phyloP scores from a whole-genome alignment of 2,888 invertebrate genomes.

The Perdita meconis region DNA sequence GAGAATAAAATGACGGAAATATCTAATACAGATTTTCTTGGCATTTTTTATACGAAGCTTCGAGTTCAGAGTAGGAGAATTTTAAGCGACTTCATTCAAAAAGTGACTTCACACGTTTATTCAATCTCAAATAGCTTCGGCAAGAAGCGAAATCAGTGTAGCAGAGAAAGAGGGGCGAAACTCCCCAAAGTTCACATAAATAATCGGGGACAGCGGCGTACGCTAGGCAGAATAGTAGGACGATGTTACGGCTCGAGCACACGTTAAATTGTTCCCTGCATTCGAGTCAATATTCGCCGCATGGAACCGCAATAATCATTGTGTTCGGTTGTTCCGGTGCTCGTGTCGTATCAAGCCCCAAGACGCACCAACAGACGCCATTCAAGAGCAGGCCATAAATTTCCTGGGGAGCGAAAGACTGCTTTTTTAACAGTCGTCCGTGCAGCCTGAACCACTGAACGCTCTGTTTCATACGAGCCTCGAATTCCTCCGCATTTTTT shows the following conservation, averaged over 20 bases:
- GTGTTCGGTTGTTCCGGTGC: conserved; percentile 64
- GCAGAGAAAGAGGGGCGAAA: conserved; percentile 5
- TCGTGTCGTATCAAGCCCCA: conserved; percentile 58
- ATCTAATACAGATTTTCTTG: too few relatives aligned
- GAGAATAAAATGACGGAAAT: too few relatives aligned
- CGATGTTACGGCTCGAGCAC: conserved; percentile 66
- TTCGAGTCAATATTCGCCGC: conserved; percentile 18
- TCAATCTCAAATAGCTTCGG: background rate
- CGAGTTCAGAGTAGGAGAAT: too few relatives aligned
- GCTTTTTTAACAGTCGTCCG: conserved; percentile 43
- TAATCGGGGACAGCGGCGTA: conserved; percentile 24
- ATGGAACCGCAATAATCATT: conserved; percentile 64
- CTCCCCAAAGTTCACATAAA: conserved; percentile 47
- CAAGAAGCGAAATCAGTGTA: background rate
- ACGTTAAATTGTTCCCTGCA: conserved; percentile 51
- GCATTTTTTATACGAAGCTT: too few relatives aligned
- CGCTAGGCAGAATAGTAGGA: conserved; percentile 31
- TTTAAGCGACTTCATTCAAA: too few relatives aligned
- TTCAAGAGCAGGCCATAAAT: conserved; percentile 57
- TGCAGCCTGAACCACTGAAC: conserved; percentile 36
- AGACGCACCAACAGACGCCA: conserved; percentile 55
- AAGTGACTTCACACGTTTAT: too few relatives aligned
- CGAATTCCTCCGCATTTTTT: conserved; percentile 46
- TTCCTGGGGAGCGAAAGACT: conserved; percentile 51
- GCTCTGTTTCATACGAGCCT: conserved; percentile 46